Conservation (phyloP, 2,888 invertebrate genomes). For the Hololepta plana region DNA sequence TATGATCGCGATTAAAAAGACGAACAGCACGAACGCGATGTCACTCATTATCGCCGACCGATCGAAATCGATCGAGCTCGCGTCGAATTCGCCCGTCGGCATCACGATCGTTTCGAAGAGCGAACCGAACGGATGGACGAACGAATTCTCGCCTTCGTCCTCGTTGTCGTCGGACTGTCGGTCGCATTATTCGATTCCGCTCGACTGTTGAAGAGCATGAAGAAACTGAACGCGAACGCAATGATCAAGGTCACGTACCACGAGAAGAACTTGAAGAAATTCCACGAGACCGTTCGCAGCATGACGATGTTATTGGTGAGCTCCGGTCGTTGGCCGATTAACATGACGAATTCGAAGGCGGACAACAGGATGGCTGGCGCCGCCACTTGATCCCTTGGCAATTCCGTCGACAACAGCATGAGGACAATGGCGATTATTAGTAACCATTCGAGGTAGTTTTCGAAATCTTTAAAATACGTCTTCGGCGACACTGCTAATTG, state of each 20-base stretch:
- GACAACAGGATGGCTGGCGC: slow-evolving; percentile 57
- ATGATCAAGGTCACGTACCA: slow-evolving; percentile 67
- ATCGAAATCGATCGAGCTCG: slow-evolving; percentile 56
- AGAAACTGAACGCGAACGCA: slow-evolving; percentile 68
- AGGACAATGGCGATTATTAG: slow-evolving; percentile 43
- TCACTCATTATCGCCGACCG: slow-evolving; percentile 52
- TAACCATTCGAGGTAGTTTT: slow-evolving; percentile 57
- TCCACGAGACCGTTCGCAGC: slow-evolving; percentile 62
- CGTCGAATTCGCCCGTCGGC: slow-evolving; percentile 76
- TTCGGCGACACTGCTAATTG: slow-evolving; percentile 51
- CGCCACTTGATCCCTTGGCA: slow-evolving; percentile 44
- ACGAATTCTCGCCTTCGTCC: slow-evolving; percentile 45
- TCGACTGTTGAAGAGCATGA: slow-evolving; percentile 43
- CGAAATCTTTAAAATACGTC: slow-evolving; percentile 46
- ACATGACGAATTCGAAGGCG: slow-evolving; percentile 55
- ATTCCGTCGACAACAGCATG: slow-evolving; percentile 38
- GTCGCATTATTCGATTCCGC: too few species aligned
- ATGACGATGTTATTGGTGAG: slow-evolving; percentile 70
- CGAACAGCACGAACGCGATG: slow-evolving; percentile 58
- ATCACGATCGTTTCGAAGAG: slow-evolving; percentile 71
- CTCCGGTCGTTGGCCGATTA: slow-evolving; percentile 63
- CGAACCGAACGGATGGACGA: slow-evolving; percentile 49
- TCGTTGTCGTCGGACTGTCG: too few species aligned
- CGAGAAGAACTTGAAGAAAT: slow-evolving; percentile 59
- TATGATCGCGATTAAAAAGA: slow-evolving; percentile 69